Evolutionary conservation across 2,888 invertebrate genomes (phyloP).

Genomic region (Mesorhabditis belari): DNA sequence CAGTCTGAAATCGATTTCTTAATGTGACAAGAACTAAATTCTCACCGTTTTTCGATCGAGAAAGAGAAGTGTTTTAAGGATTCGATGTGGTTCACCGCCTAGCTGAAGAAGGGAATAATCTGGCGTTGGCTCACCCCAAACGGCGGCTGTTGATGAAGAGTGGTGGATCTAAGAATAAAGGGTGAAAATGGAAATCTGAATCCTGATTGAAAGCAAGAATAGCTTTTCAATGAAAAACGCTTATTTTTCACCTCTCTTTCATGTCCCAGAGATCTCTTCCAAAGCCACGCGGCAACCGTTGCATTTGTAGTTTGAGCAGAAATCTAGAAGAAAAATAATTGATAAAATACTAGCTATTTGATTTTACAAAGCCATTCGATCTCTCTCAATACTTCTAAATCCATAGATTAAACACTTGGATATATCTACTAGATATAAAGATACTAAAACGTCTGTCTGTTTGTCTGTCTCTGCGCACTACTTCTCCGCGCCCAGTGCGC

Average conservation of each 20-base stretch:
- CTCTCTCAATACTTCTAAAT: too few species aligned
- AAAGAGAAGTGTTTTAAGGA: constrained; percentile 16
- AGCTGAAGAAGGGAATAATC: constrained; percentile 27
- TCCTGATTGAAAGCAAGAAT: too few species aligned
- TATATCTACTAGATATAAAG: too few species aligned
- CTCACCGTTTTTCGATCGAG: constrained; percentile 20
- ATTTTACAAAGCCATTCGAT: too few species aligned
- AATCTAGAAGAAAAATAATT: too few species aligned
- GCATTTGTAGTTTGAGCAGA: background rate
- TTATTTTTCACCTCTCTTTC: background rate
- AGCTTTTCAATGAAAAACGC: too few species aligned
- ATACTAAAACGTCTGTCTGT: too few species aligned
- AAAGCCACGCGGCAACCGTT: background rate
- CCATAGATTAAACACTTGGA: too few species aligned
- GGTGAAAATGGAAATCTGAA: background rate
- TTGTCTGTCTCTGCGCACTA: too few species aligned
- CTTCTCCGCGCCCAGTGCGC: too few species aligned
- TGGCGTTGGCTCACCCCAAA: constrained; percentile 49
- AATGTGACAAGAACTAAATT: background rate
- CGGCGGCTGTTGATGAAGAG: constrained; percentile 23
- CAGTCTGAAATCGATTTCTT: constrained; percentile 28
- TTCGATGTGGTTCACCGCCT: constrained; percentile 10
- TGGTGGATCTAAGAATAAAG: background rate
- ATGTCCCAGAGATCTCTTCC: background rate
- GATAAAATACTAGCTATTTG: too few species aligned